A percentile compares a stretch with the other conserved stretches of the same genome.
Evolutionary conservation across 2,888 invertebrate species (phyloP).

Genomic region (Clistopyga incitator): DNA sequence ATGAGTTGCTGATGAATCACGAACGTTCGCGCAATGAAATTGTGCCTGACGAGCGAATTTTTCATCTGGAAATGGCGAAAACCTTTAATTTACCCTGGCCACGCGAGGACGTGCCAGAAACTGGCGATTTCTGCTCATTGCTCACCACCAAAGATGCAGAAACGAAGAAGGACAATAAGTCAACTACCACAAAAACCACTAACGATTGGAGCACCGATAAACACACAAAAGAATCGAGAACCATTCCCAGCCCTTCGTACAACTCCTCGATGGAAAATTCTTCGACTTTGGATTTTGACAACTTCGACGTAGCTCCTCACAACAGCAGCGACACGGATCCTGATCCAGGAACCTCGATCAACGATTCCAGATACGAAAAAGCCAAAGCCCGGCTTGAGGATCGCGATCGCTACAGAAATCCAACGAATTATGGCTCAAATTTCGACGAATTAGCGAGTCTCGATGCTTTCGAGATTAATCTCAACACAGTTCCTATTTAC

Average conservation of each 20-base stretch:
- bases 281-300: constrained; percentile 73
- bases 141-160: constrained; percentile 5
- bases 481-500: constrained; percentile 81
- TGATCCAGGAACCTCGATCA: constrained; percentile 12
- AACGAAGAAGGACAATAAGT: not conserved
- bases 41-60: constrained; percentile 13
- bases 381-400: constrained; percentile 62
- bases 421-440: constrained; percentile 34
- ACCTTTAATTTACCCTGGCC: constrained; percentile 20
- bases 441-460: constrained; percentile 47
- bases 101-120: not conserved
- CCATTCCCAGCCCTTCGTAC: constrained; percentile 53
- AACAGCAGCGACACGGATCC: constrained; percentile 62
- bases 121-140: not conserved
- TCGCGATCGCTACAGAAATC: constrained; percentile 61
- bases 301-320: constrained; percentile 74
- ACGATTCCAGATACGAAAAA: constrained; percentile 42
- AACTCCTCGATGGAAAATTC: constrained; percentile 65
- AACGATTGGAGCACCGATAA: constrained; percentile 9
- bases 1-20: constrained; percentile 31
- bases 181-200: not conserved
- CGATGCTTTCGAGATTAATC: constrained; percentile 68
- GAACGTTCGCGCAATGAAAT: constrained; percentile 39
- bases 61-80: constrained; percentile 32
- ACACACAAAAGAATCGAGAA: constrained; percentile 36